Evolutionary conservation across 1,140 invertebrate genomes (phyloP).

Genomic region (Aphaenogaster ashmeadi): DNA sequence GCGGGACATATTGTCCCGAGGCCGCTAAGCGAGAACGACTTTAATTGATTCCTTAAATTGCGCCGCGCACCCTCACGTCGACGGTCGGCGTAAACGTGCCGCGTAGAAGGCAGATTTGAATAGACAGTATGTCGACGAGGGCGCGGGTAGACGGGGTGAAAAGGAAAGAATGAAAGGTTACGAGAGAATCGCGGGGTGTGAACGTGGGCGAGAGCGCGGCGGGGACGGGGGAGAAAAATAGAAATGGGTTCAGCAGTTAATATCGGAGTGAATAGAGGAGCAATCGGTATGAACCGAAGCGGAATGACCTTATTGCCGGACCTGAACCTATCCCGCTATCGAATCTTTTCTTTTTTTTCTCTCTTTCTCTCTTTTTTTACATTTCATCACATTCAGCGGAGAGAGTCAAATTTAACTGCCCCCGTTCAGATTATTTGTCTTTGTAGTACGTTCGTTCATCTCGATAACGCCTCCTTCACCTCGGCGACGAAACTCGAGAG

Average conservation of each 20-base stretch:
- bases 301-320: conserved; percentile 81
- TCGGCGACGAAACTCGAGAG: not conserved
- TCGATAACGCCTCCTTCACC: not conserved
- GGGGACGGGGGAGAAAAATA: conserved; percentile 70
- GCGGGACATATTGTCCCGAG: conserved; percentile 25
- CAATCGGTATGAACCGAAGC: conserved; percentile 79
- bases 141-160: conserved; percentile 2
- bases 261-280: conserved; percentile 77
- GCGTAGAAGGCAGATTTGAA: conserved; percentile 45
- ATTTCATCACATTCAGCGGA: not conserved
- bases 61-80: conserved; percentile 27
- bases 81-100: conserved; percentile 40
- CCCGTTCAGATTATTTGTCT: conserved; percentile 26
- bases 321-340: conserved; percentile 54
- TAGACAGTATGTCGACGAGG: conserved; percentile 20
- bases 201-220: not conserved
- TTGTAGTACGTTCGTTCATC: conserved; percentile 24
- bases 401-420: conserved; percentile 47
- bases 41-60: conserved; percentile 78
- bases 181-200: conserved; percentile 30
- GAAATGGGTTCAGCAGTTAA: conserved; percentile 79
- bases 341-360: not conserved
- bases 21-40: conserved; percentile 49
- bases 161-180: conserved; percentile 50
- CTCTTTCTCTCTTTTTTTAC: not conserved